Evolutionary conservation across 1,140 invertebrate species (phyloP).

Genomic region (Drosophila ambigua): DNA sequence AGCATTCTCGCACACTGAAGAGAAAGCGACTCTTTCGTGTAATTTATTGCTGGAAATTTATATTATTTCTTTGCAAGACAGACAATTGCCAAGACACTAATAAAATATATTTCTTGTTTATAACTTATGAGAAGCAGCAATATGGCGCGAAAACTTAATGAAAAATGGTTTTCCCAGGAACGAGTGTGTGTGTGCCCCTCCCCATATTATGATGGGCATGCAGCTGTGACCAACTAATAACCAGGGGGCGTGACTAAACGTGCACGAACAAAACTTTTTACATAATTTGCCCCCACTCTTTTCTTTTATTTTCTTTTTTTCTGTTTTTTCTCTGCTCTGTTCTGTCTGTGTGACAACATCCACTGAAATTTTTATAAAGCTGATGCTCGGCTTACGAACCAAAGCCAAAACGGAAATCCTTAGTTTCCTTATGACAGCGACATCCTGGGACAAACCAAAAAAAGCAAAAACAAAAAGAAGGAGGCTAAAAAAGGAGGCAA

Average conservation of each 20-base stretch:
- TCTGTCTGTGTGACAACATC: conserved; percentile 49
- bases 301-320: conserved; percentile 17
- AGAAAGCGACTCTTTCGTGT: conserved; percentile 10
- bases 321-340: not conserved
- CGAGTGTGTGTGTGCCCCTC: conserved; percentile 35
- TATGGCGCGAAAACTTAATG: conserved; percentile 73
- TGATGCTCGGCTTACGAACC: conserved; percentile 46
- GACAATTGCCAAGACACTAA: conserved; percentile 59
- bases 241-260: conserved; percentile 45
- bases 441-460: conserved; percentile 53
- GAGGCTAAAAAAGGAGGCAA: not conserved
- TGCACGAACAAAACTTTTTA: conserved; percentile 59
- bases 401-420: conserved; percentile 65
- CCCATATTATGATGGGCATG: conserved; percentile 10
- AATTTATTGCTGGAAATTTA: conserved; percentile 70
- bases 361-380: conserved; percentile 59
- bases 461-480: conserved; percentile 7
- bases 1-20: conserved; percentile 17
- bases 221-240: conserved; percentile 72
- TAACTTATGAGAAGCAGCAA: conserved; percentile 57
- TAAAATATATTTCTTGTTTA: conserved; percentile 59
- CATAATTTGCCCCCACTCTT: conserved; percentile 54
- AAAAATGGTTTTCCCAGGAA: conserved; percentile 62
- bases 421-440: conserved; percentile 65
- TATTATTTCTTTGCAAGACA: conserved; percentile 47